Base-by-base conservation (phyloP, 2,113 vertebrate species). In the Eleginops maclovinus region DNA sequence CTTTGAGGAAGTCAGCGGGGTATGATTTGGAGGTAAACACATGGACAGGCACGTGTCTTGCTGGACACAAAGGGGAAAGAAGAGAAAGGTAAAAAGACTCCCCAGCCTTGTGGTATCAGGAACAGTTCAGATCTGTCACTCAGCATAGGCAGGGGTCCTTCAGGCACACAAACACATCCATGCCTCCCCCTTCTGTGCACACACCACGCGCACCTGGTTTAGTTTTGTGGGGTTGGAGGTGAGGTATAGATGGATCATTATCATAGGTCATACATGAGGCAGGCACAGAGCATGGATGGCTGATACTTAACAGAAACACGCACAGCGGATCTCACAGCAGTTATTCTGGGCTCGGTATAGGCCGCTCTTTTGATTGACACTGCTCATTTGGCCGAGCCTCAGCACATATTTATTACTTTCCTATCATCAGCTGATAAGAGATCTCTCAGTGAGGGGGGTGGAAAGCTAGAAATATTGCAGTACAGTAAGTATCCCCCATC, bases 71-170 rank as follows among this genome's bases (percentile, higher is more conserved):
- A 46, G 13, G 75, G 49, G 24, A 61, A 26, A 58, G 24, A 53
- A 49, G 12, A 51, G 44, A 59, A 72, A 74, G 36, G 16, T 50
- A 43, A 24, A 44, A 16, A 63, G 51, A 21, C 68, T 77, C 19
- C 26, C 13, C 72, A 79, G 46, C 77, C 71, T 44, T 24, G 46
- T 66, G 73, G 77, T 85, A 84, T 77, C 76, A 85, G 75, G 68
- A 84, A 59, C 77, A 70, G 85, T 87, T 88, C 88, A 79, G 79
- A 21, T 14, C 89, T 62, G 88, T 91, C 91, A 91, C 79, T 92
- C 92, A 91, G 49, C 68, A 15, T 31, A 65, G 67, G 10, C 80
- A 71, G 76, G 84, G 82, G 86, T 83, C 68, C 81, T 76, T 70
- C 76, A 9, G 67, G 69, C 79, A 79, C 83, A 86, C 81, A 88